Conservation (phyloP, 2,113 vertebrate genomes). For the Sinocyclocheilus anophthalmus region DNA sequence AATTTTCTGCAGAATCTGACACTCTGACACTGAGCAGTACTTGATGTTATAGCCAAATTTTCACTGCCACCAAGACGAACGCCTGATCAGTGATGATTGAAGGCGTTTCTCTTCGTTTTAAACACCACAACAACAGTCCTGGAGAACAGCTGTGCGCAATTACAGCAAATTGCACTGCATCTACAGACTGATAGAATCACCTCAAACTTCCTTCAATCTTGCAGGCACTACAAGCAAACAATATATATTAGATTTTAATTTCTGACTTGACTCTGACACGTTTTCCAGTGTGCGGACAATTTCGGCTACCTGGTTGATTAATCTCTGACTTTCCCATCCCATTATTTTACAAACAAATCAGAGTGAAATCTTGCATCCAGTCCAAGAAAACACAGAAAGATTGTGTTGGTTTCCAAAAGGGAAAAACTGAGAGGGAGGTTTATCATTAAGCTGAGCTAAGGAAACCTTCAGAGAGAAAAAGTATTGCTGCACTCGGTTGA, state of each 20-base stretch:
- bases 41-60: not conserved
- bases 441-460: slow-evolving; percentile 33
- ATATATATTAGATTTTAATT: not conserved
- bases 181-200: slow-evolving; percentile 47
- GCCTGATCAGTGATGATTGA: not conserved
- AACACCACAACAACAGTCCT: slow-evolving; percentile 35
- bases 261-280: not conserved
- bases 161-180: slow-evolving; percentile 48
- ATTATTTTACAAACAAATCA: slow-evolving; percentile 5
- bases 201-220: slow-evolving; percentile 35
- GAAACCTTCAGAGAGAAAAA: slow-evolving; percentile 20
- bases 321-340: not conserved
- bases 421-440: slow-evolving; percentile 40
- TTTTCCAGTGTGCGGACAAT: too few species aligned
- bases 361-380: not conserved
- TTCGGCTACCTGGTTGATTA: too few species aligned
- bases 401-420: slow-evolving; percentile 20
- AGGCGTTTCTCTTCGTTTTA: not conserved
- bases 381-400: slow-evolving; percentile 24
- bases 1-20: not conserved
- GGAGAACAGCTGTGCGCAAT: slow-evolving; percentile 56
- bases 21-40: not conserved
- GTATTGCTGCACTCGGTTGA: not conserved
- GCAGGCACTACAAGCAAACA: not conserved
- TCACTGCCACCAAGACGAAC: not conserved